Base-by-base conservation (phyloP, 2,888 invertebrate genomes). In the Brachypalpus laphriformis region DNA sequence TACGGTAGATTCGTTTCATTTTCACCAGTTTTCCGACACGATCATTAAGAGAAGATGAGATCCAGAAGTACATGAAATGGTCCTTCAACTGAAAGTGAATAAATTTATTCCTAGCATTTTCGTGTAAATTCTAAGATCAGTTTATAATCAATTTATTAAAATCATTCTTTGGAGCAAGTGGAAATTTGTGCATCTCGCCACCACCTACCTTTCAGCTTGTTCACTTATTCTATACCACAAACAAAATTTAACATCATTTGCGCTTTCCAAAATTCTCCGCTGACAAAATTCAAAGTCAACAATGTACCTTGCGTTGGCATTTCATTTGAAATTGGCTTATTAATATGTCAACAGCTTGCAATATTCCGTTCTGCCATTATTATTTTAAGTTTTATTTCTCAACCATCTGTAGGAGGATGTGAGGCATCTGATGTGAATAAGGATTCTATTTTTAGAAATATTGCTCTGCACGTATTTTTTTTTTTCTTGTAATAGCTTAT, bases 371-470 rank as follows among this genome's bases (percentile, higher is more conserved):
- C 65, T 82, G 65, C 63, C 20, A 59, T 65, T 51, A 71, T 71
- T 71, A 75, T 65, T 71, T 51, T 34, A 45, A 14, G 14, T 18
- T 28, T 54, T 54, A 49, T 34, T 49, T 28, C 16, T 34, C 40
- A 9, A 11, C 45, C 56, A 72, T 74, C 74, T 56, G 78, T 47
- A 68, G 61, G 49, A 57, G 74, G 66, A 66, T 47, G 51, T 72
- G 59, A 25, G 40, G 34, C 74, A 56, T 68, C 20, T 45, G 70
- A 22, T 49, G 76, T 63, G 65, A 77, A 45, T 37, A 77, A 76
- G 59, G 47, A 66, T 49, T 82, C 82, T 82, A 82, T 82, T 82
- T 78, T 72, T 72, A 82, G 82, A 66, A 57, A 51, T 14, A 70
- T 56, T 70, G 45, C 56, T 75, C 31, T 59, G 59, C 71, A 65